A percentile compares a stretch with the other conserved stretches of the same genome.
phyloP scores from a whole-genome alignment of 2,113 vertebrate species.

The Ochotona princeps region DNA sequence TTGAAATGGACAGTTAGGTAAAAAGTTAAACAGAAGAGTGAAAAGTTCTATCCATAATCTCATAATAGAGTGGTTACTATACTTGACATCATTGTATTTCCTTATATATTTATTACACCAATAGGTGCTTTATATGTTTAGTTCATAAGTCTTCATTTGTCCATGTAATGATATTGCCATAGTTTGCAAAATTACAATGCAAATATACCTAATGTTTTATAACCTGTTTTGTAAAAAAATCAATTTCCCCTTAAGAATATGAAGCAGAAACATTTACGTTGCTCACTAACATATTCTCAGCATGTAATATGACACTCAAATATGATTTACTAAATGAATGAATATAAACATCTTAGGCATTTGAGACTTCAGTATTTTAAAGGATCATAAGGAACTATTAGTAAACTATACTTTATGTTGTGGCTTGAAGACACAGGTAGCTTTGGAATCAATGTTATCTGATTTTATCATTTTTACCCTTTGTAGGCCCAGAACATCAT shows the following conservation, averaged over 20 bases:
- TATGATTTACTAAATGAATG: neutral
- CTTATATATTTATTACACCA: neutral
- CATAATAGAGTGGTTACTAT: neutral
- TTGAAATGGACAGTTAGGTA: neutral
- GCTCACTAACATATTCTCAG: neutral
- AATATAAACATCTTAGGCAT: neutral
- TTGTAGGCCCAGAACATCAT: neutral
- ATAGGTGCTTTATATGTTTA: neutral
- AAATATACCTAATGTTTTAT: neutral
- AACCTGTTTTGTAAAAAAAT: neutral
- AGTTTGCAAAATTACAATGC: conserved; percentile 30
- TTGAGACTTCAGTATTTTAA: neutral
- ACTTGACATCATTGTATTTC: neutral
- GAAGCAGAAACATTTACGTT: neutral
- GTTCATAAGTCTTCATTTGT: neutral
- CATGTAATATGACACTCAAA: neutral
- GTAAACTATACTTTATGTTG: neutral
- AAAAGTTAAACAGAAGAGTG: neutral
- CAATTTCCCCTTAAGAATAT: neutral
- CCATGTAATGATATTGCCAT: neutral
- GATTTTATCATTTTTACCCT: neutral
- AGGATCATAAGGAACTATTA: neutral
- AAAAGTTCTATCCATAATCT: neutral
- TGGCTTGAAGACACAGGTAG: neutral
- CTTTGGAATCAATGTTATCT: neutral